These are phyloP conservation scores for Pteronura brasiliensis DNA, from an alignment of 2,113 vertebrate species.

Conservation along the genomic window DNA sequence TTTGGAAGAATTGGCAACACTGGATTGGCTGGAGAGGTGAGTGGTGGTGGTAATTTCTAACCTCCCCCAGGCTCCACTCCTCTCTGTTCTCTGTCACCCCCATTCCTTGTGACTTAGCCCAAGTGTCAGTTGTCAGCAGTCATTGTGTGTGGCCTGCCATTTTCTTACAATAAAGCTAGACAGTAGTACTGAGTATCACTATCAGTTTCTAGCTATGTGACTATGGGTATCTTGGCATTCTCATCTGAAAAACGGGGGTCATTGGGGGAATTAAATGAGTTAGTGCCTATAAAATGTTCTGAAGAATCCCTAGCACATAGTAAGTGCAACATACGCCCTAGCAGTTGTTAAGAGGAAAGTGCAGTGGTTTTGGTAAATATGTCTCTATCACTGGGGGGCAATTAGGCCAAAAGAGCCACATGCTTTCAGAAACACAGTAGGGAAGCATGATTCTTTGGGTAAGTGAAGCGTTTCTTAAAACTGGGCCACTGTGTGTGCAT, in stretches of 20 bases:
- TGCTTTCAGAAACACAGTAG: neutral
- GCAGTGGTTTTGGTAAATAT: neutral
- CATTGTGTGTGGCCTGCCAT: neutral
- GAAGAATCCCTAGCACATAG: neutral
- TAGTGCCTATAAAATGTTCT: neutral
- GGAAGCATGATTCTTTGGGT: neutral
- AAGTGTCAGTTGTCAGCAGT: neutral
- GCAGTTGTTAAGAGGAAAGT: neutral
- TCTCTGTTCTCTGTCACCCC: neutral
- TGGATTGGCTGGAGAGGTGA: neutral
- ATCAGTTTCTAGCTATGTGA: neutral
- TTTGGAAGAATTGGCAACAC: neutral
- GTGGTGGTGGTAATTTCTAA: neutral
- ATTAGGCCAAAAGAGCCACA: neutral
- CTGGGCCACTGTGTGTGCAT: neutral
- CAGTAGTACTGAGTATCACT: neutral
- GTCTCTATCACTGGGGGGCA: neutral
- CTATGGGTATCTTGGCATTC: neutral
- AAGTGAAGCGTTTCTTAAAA: neutral
- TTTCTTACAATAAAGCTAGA: neutral
- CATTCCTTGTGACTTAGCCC: neutral
- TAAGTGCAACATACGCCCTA: neutral
- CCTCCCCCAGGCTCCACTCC: neutral
- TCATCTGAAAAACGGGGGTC: neutral
- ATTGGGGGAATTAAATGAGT: neutral